These are phyloP conservation scores for Patella depressa DNA, from an alignment of 2,888 invertebrate genomes.

Conservation along the genomic window DNA sequence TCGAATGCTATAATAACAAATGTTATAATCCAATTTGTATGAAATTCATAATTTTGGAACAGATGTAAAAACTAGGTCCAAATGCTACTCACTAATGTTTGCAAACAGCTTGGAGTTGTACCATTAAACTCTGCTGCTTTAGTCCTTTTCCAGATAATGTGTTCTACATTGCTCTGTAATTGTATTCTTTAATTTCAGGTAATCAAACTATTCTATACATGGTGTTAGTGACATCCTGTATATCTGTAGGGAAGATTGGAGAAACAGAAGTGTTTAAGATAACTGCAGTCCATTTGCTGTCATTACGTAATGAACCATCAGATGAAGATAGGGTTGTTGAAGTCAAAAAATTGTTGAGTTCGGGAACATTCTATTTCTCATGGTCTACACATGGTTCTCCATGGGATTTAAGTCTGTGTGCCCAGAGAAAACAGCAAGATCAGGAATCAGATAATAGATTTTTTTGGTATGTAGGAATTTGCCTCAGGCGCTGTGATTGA, in stretches of 20 bases:
- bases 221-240: slow-evolving; percentile 94
- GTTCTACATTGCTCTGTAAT: too few species aligned
- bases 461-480: slow-evolving; percentile 82
- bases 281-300: slow-evolving; percentile 91
- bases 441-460: slow-evolving; percentile 92
- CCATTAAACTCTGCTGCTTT: too few species aligned
- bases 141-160: too few species aligned
- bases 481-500: too few species aligned
- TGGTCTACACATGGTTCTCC: slow-evolving; percentile 78
- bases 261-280: slow-evolving; percentile 96
- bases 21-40: too few species aligned
- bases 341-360: slow-evolving; percentile 88
- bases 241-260: slow-evolving; percentile 95
- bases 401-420: slow-evolving; percentile 94
- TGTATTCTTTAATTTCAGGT: slow-evolving; percentile 46
- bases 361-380: slow-evolving; percentile 99
- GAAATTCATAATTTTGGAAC: too few species aligned
- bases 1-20: too few species aligned
- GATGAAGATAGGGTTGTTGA: slow-evolving; percentile 72
- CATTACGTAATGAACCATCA: slow-evolving; percentile 74
- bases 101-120: too few species aligned
- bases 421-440: slow-evolving; percentile 88
- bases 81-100: too few species aligned
- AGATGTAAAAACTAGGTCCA: too few species aligned
- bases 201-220: slow-evolving; percentile 79